A percentile compares a stretch with the other conserved stretches of the same genome.
Conservation (phyloP, 2,888 invertebrate genomes). For the Silvanus unidentatus region DNA sequence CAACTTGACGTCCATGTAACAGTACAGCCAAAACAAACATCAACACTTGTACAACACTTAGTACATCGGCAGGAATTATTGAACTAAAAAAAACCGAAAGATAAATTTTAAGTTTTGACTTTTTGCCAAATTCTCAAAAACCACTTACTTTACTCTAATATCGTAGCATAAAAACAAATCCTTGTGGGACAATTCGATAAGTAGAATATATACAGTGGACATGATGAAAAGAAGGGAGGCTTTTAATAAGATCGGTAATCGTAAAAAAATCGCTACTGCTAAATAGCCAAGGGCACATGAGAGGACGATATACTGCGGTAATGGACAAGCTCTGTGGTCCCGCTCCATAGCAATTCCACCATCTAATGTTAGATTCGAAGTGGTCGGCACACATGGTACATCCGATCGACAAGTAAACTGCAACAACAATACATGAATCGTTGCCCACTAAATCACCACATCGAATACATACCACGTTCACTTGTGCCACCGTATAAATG, state of each 20-base stretch:
- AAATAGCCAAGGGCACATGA: constrained; percentile 81
- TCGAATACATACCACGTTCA: constrained; percentile 75
- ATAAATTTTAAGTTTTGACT: neutral
- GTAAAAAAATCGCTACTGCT: constrained; percentile 77
- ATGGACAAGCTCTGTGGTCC: constrained; percentile 73
- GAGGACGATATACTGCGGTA: constrained; percentile 82
- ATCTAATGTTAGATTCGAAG: constrained; percentile 51
- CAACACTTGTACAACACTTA: constrained; percentile 72
- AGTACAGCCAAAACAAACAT: constrained; percentile 79
- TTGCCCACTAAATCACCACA: neutral
- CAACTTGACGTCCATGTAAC: constrained; percentile 77
- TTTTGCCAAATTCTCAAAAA: neutral
- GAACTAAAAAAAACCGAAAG: constrained; percentile 46
- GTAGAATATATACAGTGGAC: constrained; percentile 72
- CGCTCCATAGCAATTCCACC: constrained; percentile 36
- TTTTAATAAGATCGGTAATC: constrained; percentile 78
- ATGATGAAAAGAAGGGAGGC: constrained; percentile 69
- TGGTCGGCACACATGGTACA: constrained; percentile 45
- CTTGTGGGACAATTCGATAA: constrained; percentile 75
- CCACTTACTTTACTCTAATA: constrained; percentile 63
- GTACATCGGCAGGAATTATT: constrained; percentile 71
- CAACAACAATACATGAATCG: constrained; percentile 45
- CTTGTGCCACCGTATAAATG: constrained; percentile 84
- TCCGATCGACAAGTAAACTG: constrained; percentile 62
- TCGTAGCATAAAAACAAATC: constrained; percentile 80